Evolutionary conservation across 37 sponge, comb jelly and placozoan species (phyloP).

Genomic region (Geodia barretti): DNA sequence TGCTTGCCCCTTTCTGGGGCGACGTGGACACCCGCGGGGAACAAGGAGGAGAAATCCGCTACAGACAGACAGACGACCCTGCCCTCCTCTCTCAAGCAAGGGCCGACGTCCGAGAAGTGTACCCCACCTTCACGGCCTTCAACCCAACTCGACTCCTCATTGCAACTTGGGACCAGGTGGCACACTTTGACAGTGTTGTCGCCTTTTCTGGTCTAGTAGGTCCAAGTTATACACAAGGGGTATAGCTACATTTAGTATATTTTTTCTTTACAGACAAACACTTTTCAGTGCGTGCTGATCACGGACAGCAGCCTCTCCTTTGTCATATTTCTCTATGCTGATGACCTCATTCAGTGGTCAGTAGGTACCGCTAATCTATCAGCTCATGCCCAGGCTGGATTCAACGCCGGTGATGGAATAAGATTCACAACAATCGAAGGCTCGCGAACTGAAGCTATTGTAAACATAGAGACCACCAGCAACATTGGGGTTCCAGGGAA

Average conservation of each 20-base stretch:
- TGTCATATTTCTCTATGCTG: slow-evolving; percentile 35
- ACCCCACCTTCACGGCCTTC: not conserved
- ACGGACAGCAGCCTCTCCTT: slow-evolving; percentile 16
- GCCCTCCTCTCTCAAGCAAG: not conserved
- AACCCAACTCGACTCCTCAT: slow-evolving; percentile 4
- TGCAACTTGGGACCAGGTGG: slow-evolving; percentile 35
- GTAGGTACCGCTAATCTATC: not conserved
- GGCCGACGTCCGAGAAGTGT: not conserved
- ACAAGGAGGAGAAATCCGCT: slow-evolving; percentile 21
- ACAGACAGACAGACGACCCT: slow-evolving; percentile 3
- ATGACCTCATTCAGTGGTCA: slow-evolving; percentile 33
- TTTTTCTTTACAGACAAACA: slow-evolving; percentile 6
- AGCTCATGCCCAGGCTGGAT: not conserved
- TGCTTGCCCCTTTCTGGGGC: slow-evolving; percentile 41
- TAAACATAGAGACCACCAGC: slow-evolving; percentile 6
- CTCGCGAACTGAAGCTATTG: slow-evolving; percentile 22
- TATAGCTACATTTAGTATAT: not conserved
- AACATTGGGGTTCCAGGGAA: slow-evolving; percentile 45
- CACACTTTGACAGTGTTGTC: not conserved
- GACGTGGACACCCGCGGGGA: slow-evolving; percentile 33
- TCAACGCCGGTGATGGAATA: slow-evolving; percentile 24
- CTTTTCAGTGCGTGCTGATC: slow-evolving; percentile 18
- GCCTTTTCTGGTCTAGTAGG: not conserved
- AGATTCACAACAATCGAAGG: slow-evolving; percentile 7
- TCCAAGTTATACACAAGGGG: not conserved